A percentile compares a stretch with the other conserved stretches of the same genome.
Evolutionary conservation across 2,797 vertebrate genomes (phyloP).

Genomic region (Pangasius krempfi): DNA sequence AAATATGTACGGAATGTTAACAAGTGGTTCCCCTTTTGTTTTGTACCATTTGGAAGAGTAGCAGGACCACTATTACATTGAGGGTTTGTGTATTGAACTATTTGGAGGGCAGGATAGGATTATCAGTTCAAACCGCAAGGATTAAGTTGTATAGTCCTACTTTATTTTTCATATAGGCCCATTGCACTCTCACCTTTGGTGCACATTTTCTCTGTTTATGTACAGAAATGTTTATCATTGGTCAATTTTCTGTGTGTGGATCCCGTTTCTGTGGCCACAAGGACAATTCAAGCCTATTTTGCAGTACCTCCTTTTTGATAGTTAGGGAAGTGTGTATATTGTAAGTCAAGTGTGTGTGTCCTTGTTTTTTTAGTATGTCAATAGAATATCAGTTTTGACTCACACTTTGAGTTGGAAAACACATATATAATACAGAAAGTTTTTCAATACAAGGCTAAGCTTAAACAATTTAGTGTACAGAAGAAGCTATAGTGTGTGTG

Average conservation of each 20-base stretch:
- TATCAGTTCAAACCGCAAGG: background rate
- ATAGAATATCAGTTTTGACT: background rate
- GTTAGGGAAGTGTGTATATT: conserved; percentile 57
- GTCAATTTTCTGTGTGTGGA: background rate
- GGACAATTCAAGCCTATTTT: conserved; percentile 57
- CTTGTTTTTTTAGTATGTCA: background rate
- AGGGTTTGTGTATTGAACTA: background rate
- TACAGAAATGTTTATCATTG: conserved; percentile 3
- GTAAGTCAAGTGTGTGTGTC: conserved; percentile 47
- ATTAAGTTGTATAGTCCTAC: background rate
- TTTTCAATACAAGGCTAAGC: background rate
- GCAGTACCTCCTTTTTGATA: conserved; percentile 61
- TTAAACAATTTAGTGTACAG: background rate
- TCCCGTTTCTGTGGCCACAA: background rate
- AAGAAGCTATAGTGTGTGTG: background rate
- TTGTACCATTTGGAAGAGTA: conserved; percentile 27
- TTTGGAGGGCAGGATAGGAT: background rate
- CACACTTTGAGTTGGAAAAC: too few relatives aligned
- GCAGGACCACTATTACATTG: background rate
- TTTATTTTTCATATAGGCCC: background rate
- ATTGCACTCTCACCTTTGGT: background rate
- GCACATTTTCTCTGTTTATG: background rate
- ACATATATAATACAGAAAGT: background rate
- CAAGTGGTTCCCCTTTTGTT: conserved; percentile 59
- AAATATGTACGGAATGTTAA: conserved; percentile 71